Evolutionary conservation across 2,113 vertebrate species (phyloP).

Genomic region (Menidia beryllina): DNA sequence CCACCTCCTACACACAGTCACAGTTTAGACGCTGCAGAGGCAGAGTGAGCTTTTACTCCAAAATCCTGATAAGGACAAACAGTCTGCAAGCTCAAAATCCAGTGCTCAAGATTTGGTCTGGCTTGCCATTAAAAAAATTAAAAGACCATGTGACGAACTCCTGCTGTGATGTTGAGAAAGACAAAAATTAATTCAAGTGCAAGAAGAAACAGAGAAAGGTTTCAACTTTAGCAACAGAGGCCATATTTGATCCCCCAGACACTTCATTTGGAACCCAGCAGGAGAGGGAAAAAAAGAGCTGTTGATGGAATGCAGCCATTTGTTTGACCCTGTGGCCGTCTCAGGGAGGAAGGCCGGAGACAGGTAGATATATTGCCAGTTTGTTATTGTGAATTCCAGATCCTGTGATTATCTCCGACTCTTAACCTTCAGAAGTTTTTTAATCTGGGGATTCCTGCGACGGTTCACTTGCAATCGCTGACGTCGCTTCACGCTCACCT

Average conservation of each 20-base stretch:
- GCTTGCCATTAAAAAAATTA: constrained; percentile 4
- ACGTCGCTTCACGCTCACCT: constrained; percentile 88
- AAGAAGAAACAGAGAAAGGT: constrained; percentile 15
- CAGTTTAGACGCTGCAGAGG: constrained; percentile 21
- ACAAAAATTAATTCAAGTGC: constrained; percentile 35
- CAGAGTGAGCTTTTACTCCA: not conserved
- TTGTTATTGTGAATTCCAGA: constrained; percentile 99
- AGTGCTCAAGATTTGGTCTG: constrained; percentile 5
- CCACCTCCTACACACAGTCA: constrained; percentile 43
- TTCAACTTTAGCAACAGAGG: constrained; percentile 48
- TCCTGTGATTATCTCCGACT: constrained; percentile 97
- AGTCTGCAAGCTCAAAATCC: not conserved
- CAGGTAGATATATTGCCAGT: constrained; percentile 98
- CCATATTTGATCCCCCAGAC: constrained; percentile 79
- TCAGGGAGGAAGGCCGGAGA: constrained; percentile 92
- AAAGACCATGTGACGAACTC: constrained; percentile 16
- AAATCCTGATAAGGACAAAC: not conserved
- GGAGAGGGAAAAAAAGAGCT: constrained; percentile 68
- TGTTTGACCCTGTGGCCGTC: constrained; percentile 90
- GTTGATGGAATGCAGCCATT: constrained; percentile 90
- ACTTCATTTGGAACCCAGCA: constrained; percentile 70
- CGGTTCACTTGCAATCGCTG: constrained; percentile 83
- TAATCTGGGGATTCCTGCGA: constrained; percentile 94
- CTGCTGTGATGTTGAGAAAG: constrained; percentile 8
- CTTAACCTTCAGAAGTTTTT: constrained; percentile 94